phyloP scores from a whole-genome alignment of 2,113 vertebrate genomes.

The Pavo muticus region DNA sequence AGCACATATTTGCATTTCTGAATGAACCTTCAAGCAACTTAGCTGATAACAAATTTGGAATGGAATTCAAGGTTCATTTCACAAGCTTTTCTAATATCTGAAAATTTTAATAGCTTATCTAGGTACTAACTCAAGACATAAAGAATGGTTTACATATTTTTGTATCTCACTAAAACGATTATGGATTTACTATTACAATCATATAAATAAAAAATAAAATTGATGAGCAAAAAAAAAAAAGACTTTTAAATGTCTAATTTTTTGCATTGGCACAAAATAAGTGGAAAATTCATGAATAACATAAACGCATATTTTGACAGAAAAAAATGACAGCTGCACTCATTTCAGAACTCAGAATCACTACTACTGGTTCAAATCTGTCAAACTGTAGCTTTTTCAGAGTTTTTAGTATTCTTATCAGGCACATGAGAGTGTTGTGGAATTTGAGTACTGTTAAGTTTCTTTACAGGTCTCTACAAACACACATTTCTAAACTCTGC shows the following conservation, averaged over 20 bases:
- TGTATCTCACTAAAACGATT: neutral
- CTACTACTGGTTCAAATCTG: neutral
- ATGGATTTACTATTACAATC: neutral
- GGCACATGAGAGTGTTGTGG: neutral
- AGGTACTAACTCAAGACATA: neutral
- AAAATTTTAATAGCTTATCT: neutral
- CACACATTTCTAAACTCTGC: neutral
- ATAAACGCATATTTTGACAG: neutral
- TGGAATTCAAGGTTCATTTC: neutral
- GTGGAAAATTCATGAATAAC: neutral
- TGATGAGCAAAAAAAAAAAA: neutral
- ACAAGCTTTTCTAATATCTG: neutral
- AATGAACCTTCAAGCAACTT: no score
- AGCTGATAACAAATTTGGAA: no score
- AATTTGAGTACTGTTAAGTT: neutral
- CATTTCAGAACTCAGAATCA: neutral
- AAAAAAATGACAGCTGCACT: neutral
- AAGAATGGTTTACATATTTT: neutral
- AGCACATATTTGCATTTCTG: neutral
- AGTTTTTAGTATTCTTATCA: neutral
- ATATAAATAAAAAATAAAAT: neutral
- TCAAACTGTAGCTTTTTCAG: neutral
- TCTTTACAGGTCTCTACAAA: neutral
- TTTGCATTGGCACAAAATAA: neutral
- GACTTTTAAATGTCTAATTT: neutral